Conservation (phyloP, 2,888 invertebrate species). For the Lottia scabra region DNA sequence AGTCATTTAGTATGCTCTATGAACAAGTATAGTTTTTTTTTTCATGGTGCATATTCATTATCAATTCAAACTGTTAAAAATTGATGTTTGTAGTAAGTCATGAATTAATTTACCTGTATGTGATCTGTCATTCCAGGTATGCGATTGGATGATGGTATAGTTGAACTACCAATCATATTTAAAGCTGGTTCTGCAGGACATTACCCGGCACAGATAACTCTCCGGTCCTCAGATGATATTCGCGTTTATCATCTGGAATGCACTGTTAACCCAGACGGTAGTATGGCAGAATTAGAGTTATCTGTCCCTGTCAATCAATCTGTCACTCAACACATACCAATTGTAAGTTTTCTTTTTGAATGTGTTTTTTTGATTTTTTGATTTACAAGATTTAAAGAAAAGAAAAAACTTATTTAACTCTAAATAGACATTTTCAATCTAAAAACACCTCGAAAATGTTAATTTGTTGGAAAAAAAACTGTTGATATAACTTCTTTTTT, state of each 20-base stretch:
- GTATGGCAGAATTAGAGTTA: conserved; percentile 65
- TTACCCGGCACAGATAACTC: conserved; percentile 60
- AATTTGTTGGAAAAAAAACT: too few species aligned
- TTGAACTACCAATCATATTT: conserved; percentile 64
- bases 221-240: conserved; percentile 62
- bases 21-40: too few species aligned
- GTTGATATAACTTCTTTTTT: too few species aligned
- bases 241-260: conserved; percentile 66
- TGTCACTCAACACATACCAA: conserved; percentile 66
- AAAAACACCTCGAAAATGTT: too few species aligned
- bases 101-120: too few species aligned
- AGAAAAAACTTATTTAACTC: too few species aligned
- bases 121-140: conserved; percentile 24
- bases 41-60: too few species aligned
- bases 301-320: conserved; percentile 64
- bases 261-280: conserved; percentile 64
- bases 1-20: too few species aligned
- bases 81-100: background rate
- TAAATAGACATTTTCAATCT: too few species aligned
- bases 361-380: too few species aligned
- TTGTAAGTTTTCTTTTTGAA: conserved; percentile 64
- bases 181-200: conserved; percentile 61
- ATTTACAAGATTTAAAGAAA: too few species aligned
- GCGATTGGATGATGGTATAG: conserved; percentile 38
- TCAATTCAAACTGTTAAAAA: too few species aligned